phyloP scores from a whole-genome alignment of 2,797 vertebrate species.

The Pangasius macronema region DNA sequence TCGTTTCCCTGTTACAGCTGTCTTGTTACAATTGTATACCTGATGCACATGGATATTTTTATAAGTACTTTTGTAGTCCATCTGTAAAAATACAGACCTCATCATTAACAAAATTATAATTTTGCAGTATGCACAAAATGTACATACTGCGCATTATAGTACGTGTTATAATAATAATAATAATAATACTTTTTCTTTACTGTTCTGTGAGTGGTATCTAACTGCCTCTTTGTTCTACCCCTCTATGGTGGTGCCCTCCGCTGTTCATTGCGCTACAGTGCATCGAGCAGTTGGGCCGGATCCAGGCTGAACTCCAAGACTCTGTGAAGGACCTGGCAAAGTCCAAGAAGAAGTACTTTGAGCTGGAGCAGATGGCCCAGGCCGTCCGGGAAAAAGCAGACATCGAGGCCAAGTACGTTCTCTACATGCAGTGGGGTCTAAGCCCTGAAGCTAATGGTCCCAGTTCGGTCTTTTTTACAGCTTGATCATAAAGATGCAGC shows the following conservation, averaged over 20 bases:
- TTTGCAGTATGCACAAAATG: background rate
- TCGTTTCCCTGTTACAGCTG: background rate
- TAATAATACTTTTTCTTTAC: background rate
- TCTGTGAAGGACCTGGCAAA: constrained; percentile 97
- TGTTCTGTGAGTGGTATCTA: background rate
- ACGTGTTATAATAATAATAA: background rate
- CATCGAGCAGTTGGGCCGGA: constrained; percentile 94
- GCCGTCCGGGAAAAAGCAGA: constrained; percentile 95
- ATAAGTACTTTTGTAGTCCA: background rate
- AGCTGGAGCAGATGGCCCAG: constrained; percentile 97
- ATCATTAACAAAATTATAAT: background rate
- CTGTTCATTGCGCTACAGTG: constrained; percentile 71
- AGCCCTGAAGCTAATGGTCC: constrained; percentile 11
- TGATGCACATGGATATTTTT: background rate
- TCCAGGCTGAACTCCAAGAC: constrained; percentile 94
- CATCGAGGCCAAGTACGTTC: constrained; percentile 96
- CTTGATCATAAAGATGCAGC: constrained; percentile 13
- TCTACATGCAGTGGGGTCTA: constrained; percentile 13
- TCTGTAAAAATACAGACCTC: background rate
- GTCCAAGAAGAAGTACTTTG: constrained; percentile 98
- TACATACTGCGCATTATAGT: background rate
- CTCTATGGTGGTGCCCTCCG: constrained; percentile 34
- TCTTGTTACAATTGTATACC: background rate
- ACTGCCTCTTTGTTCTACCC: constrained; percentile 21
- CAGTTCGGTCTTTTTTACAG: background rate